These are phyloP conservation scores for Emmelina monodactyla DNA, from an alignment of 2,888 invertebrate genomes.

Conservation along the genomic window DNA sequence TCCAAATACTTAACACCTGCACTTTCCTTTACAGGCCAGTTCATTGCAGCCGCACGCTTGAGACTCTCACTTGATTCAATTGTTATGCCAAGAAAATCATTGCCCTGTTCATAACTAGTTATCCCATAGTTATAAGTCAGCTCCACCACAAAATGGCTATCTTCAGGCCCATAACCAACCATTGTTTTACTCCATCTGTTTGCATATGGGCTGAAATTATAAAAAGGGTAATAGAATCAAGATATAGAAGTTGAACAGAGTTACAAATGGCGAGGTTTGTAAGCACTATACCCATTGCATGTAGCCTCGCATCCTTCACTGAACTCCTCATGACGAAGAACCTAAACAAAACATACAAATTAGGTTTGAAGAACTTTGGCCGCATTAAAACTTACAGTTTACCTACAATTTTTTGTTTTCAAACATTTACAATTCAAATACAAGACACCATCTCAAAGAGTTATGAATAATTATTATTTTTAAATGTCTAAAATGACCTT, in stretches of 20 bases:
- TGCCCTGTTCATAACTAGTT: slow-evolving; percentile 84
- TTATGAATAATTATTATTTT: too few relatives aligned
- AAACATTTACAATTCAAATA: too few relatives aligned
- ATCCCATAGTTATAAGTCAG: slow-evolving; percentile 98
- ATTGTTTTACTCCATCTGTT: slow-evolving; percentile 99
- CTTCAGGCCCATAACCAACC: slow-evolving; percentile 97
- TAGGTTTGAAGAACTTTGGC: too few relatives aligned
- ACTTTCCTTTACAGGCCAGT: slow-evolving; percentile 77
- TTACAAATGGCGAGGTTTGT: too few relatives aligned
- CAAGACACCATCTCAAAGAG: too few relatives aligned
- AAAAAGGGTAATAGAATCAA: too few relatives aligned
- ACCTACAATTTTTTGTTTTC: too few relatives aligned
- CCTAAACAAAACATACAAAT: slow-evolving; percentile 53
- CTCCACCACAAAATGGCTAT: slow-evolving; percentile 93
- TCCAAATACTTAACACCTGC: slow-evolving; percentile 70
- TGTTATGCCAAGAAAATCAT: slow-evolving; percentile 89
- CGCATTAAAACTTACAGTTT: too few relatives aligned
- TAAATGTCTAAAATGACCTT: too few relatives aligned
- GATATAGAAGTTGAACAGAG: too few relatives aligned
- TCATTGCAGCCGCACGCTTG: slow-evolving; percentile 72
- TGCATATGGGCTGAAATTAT: slow-evolving; percentile 84
- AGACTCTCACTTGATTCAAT: slow-evolving; percentile 81
- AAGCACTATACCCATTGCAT: slow-evolving; percentile 98
- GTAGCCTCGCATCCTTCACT: slow-evolving; percentile 95
- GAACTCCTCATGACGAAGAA: slow-evolving; percentile 96